Percentiles rank a stretch among this genome's conserved stretches.
phyloP scores from a whole-genome alignment of 1,140 invertebrate species.

The Phthorimaea operculella region DNA sequence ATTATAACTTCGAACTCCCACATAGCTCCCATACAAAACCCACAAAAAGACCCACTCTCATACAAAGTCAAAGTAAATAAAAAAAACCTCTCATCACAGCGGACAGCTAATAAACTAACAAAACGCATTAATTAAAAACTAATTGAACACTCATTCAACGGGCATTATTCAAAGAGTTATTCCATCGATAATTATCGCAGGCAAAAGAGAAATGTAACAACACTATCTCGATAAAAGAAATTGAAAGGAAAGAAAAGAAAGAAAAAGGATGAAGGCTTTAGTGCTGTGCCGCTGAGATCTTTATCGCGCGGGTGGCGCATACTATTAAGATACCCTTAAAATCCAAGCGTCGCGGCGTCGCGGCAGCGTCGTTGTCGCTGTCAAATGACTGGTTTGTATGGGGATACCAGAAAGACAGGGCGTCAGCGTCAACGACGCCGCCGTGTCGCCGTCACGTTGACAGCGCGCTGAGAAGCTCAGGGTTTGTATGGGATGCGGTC shows the following conservation, averaged over 20 bases:
- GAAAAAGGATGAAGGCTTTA: conserved; percentile 7
- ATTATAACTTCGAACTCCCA: too few species aligned
- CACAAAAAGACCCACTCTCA: neutral
- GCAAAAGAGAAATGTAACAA: conserved; percentile 22
- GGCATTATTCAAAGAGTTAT: conserved; percentile 7
- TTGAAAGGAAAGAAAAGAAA: conserved; percentile 11
- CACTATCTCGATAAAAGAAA: conserved; percentile 11
- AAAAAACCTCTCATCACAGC: neutral
- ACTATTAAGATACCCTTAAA: too few species aligned
- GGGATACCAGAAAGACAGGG: too few species aligned
- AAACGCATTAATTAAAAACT: conserved; percentile 15
- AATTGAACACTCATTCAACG: conserved; percentile 20
- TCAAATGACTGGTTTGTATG: too few species aligned
- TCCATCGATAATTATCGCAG: conserved; percentile 18
- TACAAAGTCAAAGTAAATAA: neutral
- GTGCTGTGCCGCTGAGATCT: conserved; percentile 15
- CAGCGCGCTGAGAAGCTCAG: too few species aligned
- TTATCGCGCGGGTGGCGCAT: conserved; percentile 14
- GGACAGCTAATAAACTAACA: neutral
- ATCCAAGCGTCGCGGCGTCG: too few species aligned
- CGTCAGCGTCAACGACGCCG: too few species aligned
- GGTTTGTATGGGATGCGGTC: too few species aligned
- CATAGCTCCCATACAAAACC: neutral
- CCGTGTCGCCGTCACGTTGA: too few species aligned
- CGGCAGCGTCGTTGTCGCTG: too few species aligned